Base-by-base conservation (phyloP, 2,888 invertebrate species). In the Eupithecia subumbrata region DNA sequence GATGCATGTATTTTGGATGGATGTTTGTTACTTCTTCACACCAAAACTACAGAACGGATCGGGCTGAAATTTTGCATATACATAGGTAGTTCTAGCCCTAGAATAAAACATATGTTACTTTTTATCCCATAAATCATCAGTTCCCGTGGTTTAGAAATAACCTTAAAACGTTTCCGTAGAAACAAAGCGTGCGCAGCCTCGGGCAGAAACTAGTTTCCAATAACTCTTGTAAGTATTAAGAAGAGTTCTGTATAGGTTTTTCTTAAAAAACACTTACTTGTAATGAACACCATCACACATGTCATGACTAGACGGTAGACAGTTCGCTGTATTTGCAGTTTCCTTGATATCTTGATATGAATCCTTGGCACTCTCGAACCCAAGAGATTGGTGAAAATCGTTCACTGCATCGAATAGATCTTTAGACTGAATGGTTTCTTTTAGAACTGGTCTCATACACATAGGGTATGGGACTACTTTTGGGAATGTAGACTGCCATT, bases 221-320 rank as follows among this genome's bases (percentile, higher is more conserved):
- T 30, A 30, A 30, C 30, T 30, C 30, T 30, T 30, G 30, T 37
- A 7, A 37, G 7, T 25, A 25, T 12, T 25, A 22, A 11, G 22
- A 22, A 2, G 22, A 22, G 12, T 34, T 34, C 34, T 56, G 60
- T 25, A 60, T 60, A 60, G 5, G 5, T 60, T 60, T 63, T 64
- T 3, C 7, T n/a, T n/a, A 3, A 67, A 37, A 25, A 69, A 18
- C 12, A 63, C 74, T 76, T 88, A 95, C 97, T 96, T 95, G 87
- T 96, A 97, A 87, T 96, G 96, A 68, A 95, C 85, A 60, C 95
- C 95, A 84, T 97, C 96, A 82, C 96, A 96, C 92, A 97, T 96
- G 83, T 97, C 97, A 95, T 96, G 96, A 73, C 97, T 97, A 2
- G 96, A 96, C 0, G 96, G 96, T 82, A 96, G 95, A 80, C 97